These are phyloP conservation scores for Pseudonaja textilis DNA, from an alignment of 2,113 vertebrate species.

Conservation along the genomic window DNA sequence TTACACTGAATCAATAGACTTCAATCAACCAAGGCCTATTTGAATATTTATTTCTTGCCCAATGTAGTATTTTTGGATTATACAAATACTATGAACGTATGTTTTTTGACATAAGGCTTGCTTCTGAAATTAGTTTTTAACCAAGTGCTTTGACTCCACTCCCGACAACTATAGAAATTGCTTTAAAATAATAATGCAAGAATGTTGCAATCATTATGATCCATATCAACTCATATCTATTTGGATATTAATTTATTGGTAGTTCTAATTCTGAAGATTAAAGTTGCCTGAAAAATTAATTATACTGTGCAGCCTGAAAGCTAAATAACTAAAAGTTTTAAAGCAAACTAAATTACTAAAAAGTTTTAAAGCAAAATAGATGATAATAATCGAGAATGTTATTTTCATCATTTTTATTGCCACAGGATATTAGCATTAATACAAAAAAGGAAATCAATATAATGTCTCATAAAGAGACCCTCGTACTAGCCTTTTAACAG, in stretches of 20 bases:
- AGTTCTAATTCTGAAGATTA: slow-evolving; percentile 9
- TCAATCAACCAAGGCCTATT: not conserved
- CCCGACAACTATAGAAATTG: not conserved
- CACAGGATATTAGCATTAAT: slow-evolving; percentile 8
- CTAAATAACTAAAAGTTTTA: slow-evolving; percentile 17
- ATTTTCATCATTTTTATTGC: slow-evolving; percentile 20
- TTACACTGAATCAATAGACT: not conserved
- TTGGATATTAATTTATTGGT: slow-evolving; percentile 36
- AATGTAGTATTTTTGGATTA: not conserved
- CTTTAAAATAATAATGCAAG: not conserved
- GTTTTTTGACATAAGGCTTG: not conserved
- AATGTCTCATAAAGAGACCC: slow-evolving; percentile 17
- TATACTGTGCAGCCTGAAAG: slow-evolving; percentile 5
- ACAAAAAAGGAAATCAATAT: slow-evolving; percentile 35
- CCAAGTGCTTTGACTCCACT: not conserved
- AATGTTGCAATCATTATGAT: not conserved
- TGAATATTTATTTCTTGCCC: not conserved
- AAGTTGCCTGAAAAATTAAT: slow-evolving; percentile 3
- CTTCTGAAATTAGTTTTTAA: not conserved
- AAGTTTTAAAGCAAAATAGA: slow-evolving; percentile 2
- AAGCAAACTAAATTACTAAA: not conserved
- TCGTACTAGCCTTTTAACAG: not conserved
- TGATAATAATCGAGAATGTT: slow-evolving; percentile 14
- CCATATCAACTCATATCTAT: not conserved
- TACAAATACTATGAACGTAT: not conserved